phyloP scores from a whole-genome alignment of 2,797 vertebrate species.

The Fistularia commersonii region DNA sequence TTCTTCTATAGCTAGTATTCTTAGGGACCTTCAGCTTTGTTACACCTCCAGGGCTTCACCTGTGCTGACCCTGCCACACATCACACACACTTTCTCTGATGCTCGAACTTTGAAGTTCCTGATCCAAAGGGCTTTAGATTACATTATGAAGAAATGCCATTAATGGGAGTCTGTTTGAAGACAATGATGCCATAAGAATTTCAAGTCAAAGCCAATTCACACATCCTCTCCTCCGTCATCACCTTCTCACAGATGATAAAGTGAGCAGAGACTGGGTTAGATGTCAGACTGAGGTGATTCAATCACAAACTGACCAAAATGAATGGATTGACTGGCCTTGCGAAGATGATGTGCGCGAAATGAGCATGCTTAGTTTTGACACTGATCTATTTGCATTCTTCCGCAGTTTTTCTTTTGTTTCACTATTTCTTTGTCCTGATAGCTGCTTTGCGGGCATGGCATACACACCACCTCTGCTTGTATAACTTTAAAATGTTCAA shows the following conservation, averaged over 20 bases:
- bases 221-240: slow-evolving; percentile 45
- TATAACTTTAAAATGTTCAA: slow-evolving; percentile 2
- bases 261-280: slow-evolving; percentile 53
- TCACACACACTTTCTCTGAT: slow-evolving; percentile 2
- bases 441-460: slow-evolving; percentile 28
- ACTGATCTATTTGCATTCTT: slow-evolving; percentile 37
- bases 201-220: slow-evolving; percentile 14
- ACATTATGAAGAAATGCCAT: slow-evolving; percentile 28
- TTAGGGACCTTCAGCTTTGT: no score
- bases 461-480: slow-evolving; percentile 16
- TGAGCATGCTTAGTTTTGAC: slow-evolving; percentile 22
- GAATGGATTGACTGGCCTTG: slow-evolving; percentile 53
- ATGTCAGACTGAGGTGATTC: slow-evolving; percentile 34
- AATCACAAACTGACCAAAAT: slow-evolving; percentile 60
- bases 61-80: slow-evolving; percentile 2
- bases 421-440: slow-evolving; percentile 31
- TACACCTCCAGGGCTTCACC: neutral
- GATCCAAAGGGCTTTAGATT: slow-evolving; percentile 20
- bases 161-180: slow-evolving; percentile 39
- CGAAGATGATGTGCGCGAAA: slow-evolving; percentile 38
- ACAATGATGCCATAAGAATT: slow-evolving; percentile 20
- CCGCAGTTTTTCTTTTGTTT: slow-evolving; percentile 25
- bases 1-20: no score
- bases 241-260: slow-evolving; percentile 56
- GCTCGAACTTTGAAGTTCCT: slow-evolving; percentile 31